Base-by-base conservation (phyloP, 2,888 invertebrate genomes). In the Ophraella communa region DNA sequence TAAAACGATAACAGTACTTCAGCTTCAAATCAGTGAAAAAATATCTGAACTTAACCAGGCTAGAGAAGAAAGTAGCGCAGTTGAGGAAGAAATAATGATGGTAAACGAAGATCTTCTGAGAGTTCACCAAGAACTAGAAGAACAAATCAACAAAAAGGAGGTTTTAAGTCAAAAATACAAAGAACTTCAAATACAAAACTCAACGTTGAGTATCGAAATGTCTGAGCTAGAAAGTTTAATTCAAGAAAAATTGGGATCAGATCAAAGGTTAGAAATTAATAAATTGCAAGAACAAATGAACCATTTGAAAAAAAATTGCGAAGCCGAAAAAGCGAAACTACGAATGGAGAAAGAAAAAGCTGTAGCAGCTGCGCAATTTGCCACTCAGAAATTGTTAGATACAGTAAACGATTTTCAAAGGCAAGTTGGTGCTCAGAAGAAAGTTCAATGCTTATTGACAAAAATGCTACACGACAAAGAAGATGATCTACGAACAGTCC, bases 351-450 rank as follows among this genome's bases (percentile, higher is more conserved):
- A 78, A 64, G 74, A 77, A 23, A 75, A 76, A 62, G 81, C 81
- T 3, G 64, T 79, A 1, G 71, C 70, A 21, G 80, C 79, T 0
- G 81, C 81, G 0, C 76, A 74, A 68, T 79, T 80, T 59, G 79
- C 80, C 0, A 79, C 79, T 1, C 72, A 78, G 61, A 79, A 79
- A 66, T 64, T 81, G 20, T 64, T 78, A 53, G 77, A 80, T 21
- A 80, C 80, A 0, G 77, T 80, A 18, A 69, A 69, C 7, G 80
- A 81, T 70, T 80, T 80, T 62, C 77, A 80, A 63, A 69, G 66
- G 7, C 79, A 80, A 63, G 74, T 77, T 8, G 72, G 76, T 55
- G 72, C 74, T 2, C 79, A 81, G 44, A 78, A 77, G 58, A 73
- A 77, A 24, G 73, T 79, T 3, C 78, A 80, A 51, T 60, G 70